Evolutionary conservation across 2,888 invertebrate genomes (phyloP).

Genomic region (Calliphora vomitoria): DNA sequence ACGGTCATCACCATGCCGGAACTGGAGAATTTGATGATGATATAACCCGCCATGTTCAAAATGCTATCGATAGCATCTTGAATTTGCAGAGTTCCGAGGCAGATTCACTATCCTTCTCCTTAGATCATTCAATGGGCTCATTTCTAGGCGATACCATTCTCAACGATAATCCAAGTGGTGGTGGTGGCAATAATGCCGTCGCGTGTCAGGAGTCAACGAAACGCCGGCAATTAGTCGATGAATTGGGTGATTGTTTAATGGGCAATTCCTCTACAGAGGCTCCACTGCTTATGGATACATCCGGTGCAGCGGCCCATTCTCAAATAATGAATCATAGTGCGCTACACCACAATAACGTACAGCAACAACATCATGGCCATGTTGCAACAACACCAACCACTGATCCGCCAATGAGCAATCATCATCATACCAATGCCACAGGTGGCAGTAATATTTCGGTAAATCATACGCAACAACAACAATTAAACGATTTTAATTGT

Average conservation of each 20-base stretch:
- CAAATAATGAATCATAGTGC: slow-evolving; percentile 75
- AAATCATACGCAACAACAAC: slow-evolving; percentile 75
- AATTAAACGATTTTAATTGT: slow-evolving; percentile 84
- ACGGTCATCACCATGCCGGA: slow-evolving; percentile 74
- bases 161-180: slow-evolving; percentile 80
- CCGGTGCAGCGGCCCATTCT: slow-evolving; percentile 76
- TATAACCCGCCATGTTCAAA: slow-evolving; percentile 91
- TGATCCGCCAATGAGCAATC: slow-evolving; percentile 56
- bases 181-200: slow-evolving; percentile 67
- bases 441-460: slow-evolving; percentile 65
- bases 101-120: slow-evolving; percentile 84
- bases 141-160: slow-evolving; percentile 83
- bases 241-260: slow-evolving; percentile 83
- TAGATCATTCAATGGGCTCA: slow-evolving; percentile 83
- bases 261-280: slow-evolving; percentile 76
- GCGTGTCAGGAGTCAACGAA: slow-evolving; percentile 78
- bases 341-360: slow-evolving; percentile 59
- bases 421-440: slow-evolving; percentile 70
- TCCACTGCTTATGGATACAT: slow-evolving; percentile 72
- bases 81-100: slow-evolving; percentile 87
- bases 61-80: slow-evolving; percentile 91
- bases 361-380: slow-evolving; percentile 59
- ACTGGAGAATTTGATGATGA: slow-evolving; percentile 86
- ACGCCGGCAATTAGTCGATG: slow-evolving; percentile 80
- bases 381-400: slow-evolving; percentile 45